phyloP scores from a whole-genome alignment of 2,888 invertebrate genomes.

The Dromius quadrimaculatus region DNA sequence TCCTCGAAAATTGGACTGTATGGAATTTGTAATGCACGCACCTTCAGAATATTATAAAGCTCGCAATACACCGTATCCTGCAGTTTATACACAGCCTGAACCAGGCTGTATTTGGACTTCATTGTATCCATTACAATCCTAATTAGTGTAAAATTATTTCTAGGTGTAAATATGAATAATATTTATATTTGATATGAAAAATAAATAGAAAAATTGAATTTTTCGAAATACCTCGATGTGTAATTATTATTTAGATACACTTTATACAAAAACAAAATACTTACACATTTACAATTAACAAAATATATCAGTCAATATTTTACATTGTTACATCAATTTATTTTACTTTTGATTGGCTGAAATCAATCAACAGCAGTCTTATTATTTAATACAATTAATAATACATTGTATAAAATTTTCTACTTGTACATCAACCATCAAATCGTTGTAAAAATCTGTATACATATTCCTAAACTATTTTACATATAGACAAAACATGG shows the following conservation, averaged over 20 bases:
- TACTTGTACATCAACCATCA: too few relatives aligned
- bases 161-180: neutral
- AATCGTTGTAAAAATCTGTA: conserved; percentile 36
- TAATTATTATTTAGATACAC: conserved; percentile 5
- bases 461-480: neutral
- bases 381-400: too few relatives aligned
- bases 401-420: too few relatives aligned
- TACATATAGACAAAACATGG: neutral
- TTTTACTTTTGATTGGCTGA: too few relatives aligned
- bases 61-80: conserved; percentile 81
- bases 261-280: conserved; percentile 21
- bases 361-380: too few relatives aligned
- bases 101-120: conserved; percentile 77
- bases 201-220: neutral
- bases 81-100: conserved; percentile 64
- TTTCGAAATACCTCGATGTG: conserved; percentile 40
- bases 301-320: conserved; percentile 38
- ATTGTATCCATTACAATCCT: conserved; percentile 66
- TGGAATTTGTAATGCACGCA: conserved; percentile 94
- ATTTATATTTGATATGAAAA: neutral
- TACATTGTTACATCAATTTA: conserved; percentile 3
- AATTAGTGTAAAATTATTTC: neutral
- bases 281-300: conserved; percentile 59
- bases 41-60: conserved; percentile 91
- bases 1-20: conserved; percentile 84